phyloP scores from a whole-genome alignment of 1,140 invertebrate genomes.

The Eriosoma lanigerum region DNA sequence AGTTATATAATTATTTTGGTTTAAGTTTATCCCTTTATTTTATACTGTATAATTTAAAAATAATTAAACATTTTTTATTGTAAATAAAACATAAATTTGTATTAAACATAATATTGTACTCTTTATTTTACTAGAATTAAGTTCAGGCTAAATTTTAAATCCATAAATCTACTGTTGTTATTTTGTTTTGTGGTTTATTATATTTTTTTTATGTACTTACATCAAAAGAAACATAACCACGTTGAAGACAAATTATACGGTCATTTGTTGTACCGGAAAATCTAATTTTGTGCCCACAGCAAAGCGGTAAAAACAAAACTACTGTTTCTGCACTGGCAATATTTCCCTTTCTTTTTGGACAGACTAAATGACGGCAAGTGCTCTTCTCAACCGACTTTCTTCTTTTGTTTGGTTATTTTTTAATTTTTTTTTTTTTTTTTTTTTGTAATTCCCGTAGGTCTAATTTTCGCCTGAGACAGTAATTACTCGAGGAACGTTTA shows the following conservation, averaged over 20 bases:
- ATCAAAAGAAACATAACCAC: not conserved
- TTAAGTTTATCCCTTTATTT: too few species aligned
- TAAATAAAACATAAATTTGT: too few species aligned
- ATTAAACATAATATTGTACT: too few species aligned
- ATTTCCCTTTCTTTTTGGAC: constrained; percentile 40
- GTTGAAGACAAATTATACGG: constrained; percentile 45
- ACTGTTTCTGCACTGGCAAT: constrained; percentile 36
- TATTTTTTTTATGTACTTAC: not conserved
- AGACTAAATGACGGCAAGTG: constrained; percentile 34
- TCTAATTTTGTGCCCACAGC: constrained; percentile 19
- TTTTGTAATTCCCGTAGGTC: constrained; percentile 40
- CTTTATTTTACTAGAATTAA: too few species aligned
- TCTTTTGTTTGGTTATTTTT: not conserved
- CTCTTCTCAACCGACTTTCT: constrained; percentile 20
- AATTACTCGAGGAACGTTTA: constrained; percentile 50
- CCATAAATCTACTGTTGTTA: not conserved
- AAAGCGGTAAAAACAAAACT: constrained; percentile 21
- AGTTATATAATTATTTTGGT: too few species aligned
- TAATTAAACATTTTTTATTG: too few species aligned
- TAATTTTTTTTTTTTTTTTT: not conserved
- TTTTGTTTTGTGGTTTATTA: not conserved
- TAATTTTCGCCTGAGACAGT: constrained; percentile 47
- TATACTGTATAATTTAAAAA: too few species aligned
- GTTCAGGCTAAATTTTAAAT: not conserved
- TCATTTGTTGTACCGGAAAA: constrained; percentile 34